Base-by-base conservation (phyloP, 2,888 invertebrate genomes). In the Andricus quercusramuli region DNA sequence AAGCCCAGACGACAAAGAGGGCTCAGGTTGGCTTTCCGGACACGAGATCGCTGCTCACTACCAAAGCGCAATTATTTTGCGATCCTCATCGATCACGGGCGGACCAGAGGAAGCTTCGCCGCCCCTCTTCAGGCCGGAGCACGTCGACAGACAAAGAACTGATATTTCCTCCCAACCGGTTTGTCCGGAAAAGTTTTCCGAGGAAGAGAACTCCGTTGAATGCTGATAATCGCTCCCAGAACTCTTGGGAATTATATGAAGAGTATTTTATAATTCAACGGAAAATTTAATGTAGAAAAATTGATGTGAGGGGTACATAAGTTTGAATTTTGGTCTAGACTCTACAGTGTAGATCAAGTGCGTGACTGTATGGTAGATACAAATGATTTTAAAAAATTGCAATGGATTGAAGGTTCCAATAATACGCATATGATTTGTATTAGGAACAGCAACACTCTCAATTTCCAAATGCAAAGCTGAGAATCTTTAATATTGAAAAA, bases 111-210 rank as follows among this genome's bases (percentile, higher is more conserved):
- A 25, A n/a, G 25, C 62, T 62, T 62, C 15, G 62, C 11, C 15
- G 62, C 11, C 37, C 22, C n/a, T 67, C 66, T 67, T 67, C 62
- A 51, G 70, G 22, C 47, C 51, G 29, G 29, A 51, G n/a, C 32
- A 8, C 2, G 29, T 11, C 70, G 47, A 8, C 47, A 70, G 51
- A 51, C 47, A 51, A 47, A 47, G 68, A 68, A 68, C 41, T 44
- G 44, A 44, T 41, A 15, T 66, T 37, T 62, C 62, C 44, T 66
- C 37, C 11, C 65, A 77, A 47, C 67, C 70, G 37, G 47, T 78
- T 66, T 76, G 77, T 59, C 25, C 78, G 47, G 56, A 67, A 76
- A 80, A 77, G 77, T 80, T 80, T 78, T 65, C 77, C 62, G 3
- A 56, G 66, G 29, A 80, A 70, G 37, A 79, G 47, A 32, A n/a